Base-by-base conservation (phyloP, 2,113 vertebrate genomes). In the Eidolon helvum region DNA sequence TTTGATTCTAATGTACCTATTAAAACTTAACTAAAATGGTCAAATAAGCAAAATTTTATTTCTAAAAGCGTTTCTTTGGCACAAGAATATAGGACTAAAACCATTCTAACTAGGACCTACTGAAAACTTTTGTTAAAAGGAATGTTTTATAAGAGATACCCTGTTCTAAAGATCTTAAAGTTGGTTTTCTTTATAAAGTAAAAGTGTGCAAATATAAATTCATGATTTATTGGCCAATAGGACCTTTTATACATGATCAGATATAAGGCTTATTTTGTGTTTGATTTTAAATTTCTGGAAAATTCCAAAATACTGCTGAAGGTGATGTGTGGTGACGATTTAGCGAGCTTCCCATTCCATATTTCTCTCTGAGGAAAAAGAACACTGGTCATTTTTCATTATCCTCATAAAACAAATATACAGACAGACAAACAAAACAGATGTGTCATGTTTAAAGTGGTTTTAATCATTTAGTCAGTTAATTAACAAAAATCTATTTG, bases 291-390 rank as follows among this genome's bases (percentile, higher is more conserved):
- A 74, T 93, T 71, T 94, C 66, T 94, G 78, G 63, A 86, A 94
- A 96, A 95, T 97, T 94, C 43, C 86, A 91, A 93, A 96, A 61
- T 91, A 78, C 45, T 69, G 18, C 72, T 87, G 78, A 45, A 94
- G 65, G 59, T 63, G 57, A 78, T 63, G 50, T 7, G 5, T 48
- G 30, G 38, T 87, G 68, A 95, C 92, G 68, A 89, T 78, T 72
- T 91, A 78, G 82, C 55, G 94, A 91, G 30, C 22, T 59, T 59
- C 86, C 59, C 40, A 61, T 69, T 94, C 30, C 53, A 75, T 21
- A 40, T 77, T 97, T 94, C 21, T 91, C 59, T 80, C 43, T 91
- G 65, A 91, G 21, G 38, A 78, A 55, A 75, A 88, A 94, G 74
- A 71, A 65, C 30, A 53, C 63, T 79, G 26, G 65, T 93, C 15